These are phyloP conservation scores for Spinus pinus DNA, from an alignment of 2,797 vertebrate species.

Conservation along the genomic window DNA sequence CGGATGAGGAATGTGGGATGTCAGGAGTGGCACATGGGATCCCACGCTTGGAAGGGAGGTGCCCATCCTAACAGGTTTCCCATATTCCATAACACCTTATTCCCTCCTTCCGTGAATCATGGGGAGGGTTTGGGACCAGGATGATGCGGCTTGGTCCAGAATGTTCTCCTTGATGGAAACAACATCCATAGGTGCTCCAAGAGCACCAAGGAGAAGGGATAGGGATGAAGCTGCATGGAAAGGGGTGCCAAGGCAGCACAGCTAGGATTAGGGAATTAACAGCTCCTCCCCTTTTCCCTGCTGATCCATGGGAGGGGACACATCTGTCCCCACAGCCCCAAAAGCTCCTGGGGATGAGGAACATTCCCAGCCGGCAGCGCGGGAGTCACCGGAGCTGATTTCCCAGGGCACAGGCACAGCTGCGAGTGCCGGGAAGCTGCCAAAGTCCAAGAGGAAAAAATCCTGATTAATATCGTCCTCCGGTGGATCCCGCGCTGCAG, in stretches of 20 bases:
- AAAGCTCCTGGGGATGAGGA: background rate
- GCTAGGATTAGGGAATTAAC: background rate
- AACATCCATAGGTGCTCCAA: background rate
- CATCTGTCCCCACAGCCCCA: background rate
- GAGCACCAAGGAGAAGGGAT: background rate
- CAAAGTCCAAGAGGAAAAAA: background rate
- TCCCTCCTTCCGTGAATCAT: accelerated
- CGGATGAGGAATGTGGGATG: accelerated
- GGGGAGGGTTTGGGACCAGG: background rate
- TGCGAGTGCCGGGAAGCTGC: background rate
- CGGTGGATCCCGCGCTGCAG: background rate
- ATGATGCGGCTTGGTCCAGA: background rate
- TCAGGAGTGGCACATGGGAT: background rate
- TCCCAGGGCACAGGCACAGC: constrained; percentile 22
- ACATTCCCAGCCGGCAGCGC: accelerated
- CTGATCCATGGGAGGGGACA: accelerated
- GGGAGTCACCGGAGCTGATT: background rate
- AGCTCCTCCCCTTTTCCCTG: background rate
- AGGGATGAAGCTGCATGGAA: background rate
- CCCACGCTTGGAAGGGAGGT: accelerated
- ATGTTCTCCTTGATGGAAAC: background rate
- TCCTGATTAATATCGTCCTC: constrained; percentile 42
- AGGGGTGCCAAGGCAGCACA: background rate
- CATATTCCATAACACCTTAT: accelerated
- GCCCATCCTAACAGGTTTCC: background rate